phyloP scores from a whole-genome alignment of 2,888 invertebrate species.

The Thysanoteuthis rhombus region DNA sequence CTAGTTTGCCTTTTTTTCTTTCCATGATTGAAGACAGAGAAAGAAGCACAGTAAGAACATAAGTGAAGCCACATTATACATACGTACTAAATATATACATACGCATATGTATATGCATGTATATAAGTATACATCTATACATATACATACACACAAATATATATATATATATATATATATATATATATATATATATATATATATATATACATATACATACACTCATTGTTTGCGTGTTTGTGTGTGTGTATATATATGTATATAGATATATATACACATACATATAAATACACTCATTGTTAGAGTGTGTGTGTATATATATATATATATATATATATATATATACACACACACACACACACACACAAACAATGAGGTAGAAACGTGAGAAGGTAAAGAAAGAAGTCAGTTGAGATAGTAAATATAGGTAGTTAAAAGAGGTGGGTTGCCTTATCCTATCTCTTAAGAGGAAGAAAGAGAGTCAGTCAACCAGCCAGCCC shows the following conservation, averaged over 20 bases:
- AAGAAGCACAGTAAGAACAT: neutral
- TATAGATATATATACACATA: neutral
- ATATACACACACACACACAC: neutral
- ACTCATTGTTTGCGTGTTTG: neutral
- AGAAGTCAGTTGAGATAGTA: conserved; percentile 12
- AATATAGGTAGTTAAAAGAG: neutral
- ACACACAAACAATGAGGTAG: neutral
- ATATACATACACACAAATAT: neutral
- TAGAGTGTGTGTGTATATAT: neutral
- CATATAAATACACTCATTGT: neutral
- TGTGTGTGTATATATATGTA: neutral
- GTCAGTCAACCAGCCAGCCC: neutral
- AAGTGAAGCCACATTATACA: neutral
- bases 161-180: neutral
- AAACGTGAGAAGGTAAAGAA: neutral
- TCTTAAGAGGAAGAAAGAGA: neutral
- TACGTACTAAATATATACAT: no score
- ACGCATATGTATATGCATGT: neutral
- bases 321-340: neutral
- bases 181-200: neutral
- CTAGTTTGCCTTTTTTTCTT: no score
- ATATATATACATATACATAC: neutral
- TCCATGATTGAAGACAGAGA: neutral
- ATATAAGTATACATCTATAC: no score
- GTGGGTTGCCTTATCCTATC: neutral